phyloP scores from a whole-genome alignment of 2,888 invertebrate species.

The Oscheius sp. region DNA sequence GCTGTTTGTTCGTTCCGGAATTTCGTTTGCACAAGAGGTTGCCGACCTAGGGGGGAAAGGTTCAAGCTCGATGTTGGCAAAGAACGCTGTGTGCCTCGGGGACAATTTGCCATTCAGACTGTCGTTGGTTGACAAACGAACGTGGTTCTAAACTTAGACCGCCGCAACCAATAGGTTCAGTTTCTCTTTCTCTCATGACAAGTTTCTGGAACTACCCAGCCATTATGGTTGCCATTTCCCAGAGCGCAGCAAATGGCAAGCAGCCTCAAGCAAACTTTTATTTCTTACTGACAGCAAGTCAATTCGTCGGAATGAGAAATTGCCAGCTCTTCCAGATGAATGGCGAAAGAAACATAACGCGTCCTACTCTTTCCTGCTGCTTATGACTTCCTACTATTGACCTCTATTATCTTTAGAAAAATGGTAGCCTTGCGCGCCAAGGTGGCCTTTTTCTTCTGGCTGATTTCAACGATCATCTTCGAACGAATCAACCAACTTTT shows the following conservation, averaged over 20 bases:
- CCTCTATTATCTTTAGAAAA: neutral
- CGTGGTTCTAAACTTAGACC: too few species aligned
- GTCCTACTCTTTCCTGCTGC: neutral
- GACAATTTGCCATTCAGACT: neutral
- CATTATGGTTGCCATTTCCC: too few species aligned
- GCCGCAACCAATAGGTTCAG: too few species aligned
- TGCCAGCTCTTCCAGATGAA: neutral
- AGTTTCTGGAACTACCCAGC: too few species aligned
- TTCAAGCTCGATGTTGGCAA: constrained; percentile 19
- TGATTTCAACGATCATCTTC: too few species aligned
- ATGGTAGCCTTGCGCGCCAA: too few species aligned
- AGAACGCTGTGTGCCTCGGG: constrained; percentile 23
- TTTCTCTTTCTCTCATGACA: too few species aligned
- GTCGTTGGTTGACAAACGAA: neutral
- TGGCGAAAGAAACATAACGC: neutral
- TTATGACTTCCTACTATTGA: neutral
- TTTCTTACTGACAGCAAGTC: too few species aligned
- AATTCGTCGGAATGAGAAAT: neutral
- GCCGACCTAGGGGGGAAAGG: constrained; percentile 23
- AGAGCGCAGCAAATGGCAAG: too few species aligned
- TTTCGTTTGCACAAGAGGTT: constrained; percentile 28
- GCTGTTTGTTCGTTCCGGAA: constrained; percentile 28
- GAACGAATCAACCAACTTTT: too few species aligned
- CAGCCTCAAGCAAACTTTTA: too few species aligned
- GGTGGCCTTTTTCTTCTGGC: too few species aligned